phyloP scores from a whole-genome alignment of 2,888 invertebrate genomes.

The Drosophila peninsularis region DNA sequence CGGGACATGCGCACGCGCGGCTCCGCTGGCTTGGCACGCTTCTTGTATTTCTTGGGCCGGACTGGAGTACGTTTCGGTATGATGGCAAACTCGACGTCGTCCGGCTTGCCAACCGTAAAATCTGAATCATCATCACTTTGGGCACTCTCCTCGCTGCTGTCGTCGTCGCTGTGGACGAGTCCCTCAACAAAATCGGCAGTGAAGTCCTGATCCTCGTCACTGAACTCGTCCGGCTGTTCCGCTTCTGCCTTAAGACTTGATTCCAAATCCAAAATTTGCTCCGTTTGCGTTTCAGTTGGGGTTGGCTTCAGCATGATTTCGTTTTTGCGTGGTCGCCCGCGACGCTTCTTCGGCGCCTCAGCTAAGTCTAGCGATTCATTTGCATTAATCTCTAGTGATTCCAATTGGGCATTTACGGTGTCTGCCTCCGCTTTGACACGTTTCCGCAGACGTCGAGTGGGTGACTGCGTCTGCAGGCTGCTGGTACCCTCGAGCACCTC shows the following conservation, averaged over 20 bases:
- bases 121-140: constrained; percentile 63
- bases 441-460: constrained; percentile 51
- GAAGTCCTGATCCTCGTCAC: constrained; percentile 53
- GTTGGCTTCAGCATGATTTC: constrained; percentile 46
- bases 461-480: constrained; percentile 25
- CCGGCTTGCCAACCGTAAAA: constrained; percentile 51
- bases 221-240: constrained; percentile 31
- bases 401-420: not conserved
- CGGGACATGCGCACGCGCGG: constrained; percentile 79
- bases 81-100: constrained; percentile 68
- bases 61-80: constrained; percentile 79
- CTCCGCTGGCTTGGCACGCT: constrained; percentile 73
- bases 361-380: not conserved
- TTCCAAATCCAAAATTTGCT: constrained; percentile 29
- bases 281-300: constrained; percentile 4
- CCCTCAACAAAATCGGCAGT: constrained; percentile 42
- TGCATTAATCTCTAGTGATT: not conserved
- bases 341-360: constrained; percentile 56
- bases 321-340: constrained; percentile 78
- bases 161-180: constrained; percentile 50
- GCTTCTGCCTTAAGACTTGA: constrained; percentile 42
- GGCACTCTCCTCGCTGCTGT: constrained; percentile 53
- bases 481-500: constrained; percentile 74
- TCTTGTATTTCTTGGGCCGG: constrained; percentile 81
- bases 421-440: constrained; percentile 56